Evolutionary conservation across 2,888 invertebrate genomes (phyloP), one percentile per base, ranked within the genome.

Genomic region (Ophioninae sp.): DNA sequence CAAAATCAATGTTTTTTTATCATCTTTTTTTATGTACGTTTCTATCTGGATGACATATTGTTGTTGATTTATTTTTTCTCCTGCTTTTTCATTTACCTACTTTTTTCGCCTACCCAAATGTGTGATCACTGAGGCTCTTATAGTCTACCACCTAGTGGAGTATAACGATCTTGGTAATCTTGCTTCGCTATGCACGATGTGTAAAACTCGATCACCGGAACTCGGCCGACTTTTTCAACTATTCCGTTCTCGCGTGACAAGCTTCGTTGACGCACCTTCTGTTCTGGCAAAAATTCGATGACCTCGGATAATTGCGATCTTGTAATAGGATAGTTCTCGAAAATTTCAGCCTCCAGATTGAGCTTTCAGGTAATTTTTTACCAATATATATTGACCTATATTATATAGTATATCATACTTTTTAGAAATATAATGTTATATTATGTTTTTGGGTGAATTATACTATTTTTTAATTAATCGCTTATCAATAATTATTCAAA

Each of bases 41-140:
- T 83, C 73, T 73, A 80, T 68, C 75, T 76, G 73, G 56, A 79
- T 83, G 82, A 79, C 76, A 72, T 73, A 68, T 73, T 51, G 23
- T 67, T 10, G 13, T 51, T 37, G 22, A 41, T 71, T 59, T 61
- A 74, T 72, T 72, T 23, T 77, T 44, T 61, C 44, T 65, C 10
- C 20, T 13, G 56, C 10, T 9, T 23, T 39, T 39, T n/a, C 10
- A 23, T 63, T 22, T n/a, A 39, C 64, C n/a, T 64, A 17, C 30
- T 6, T 44, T 13, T 44, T 44, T 7, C 9, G 44, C 44, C 73
- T 72, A 73, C 77, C 73, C 56, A 77, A 64, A 69, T 64, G 69
- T 51, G 51, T 56, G 72, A 58, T 79, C 79, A 68, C 61, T 68
- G 76, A 73, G 72, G 65, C 82, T n/a, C n/a, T n/a, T n/a, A 22